These are phyloP conservation scores for Elephas maximus DNA, from an alignment of 2,113 vertebrate genomes.

Conservation along the genomic window DNA sequence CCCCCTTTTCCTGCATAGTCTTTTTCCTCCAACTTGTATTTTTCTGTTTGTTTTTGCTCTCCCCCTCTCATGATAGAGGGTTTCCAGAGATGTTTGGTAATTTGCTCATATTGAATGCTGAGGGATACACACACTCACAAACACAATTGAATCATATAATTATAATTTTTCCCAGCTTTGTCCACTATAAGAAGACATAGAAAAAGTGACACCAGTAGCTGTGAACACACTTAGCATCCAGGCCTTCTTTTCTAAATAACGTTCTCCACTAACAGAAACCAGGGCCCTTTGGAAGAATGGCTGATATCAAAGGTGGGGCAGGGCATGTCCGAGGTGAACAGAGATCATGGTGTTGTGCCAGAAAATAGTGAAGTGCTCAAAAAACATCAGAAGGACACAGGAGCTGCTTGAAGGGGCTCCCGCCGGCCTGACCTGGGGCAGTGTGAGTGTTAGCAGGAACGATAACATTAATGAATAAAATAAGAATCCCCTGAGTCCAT, in stretches of 20 bases:
- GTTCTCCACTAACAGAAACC: too few relatives aligned
- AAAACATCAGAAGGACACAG: not conserved
- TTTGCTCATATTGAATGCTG: slow-evolving; percentile 7
- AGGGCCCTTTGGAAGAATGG: not conserved
- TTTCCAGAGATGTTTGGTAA: not conserved
- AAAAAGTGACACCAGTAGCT: not conserved
- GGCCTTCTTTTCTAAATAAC: not conserved
- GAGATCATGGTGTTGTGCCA: not conserved
- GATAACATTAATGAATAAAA: not conserved
- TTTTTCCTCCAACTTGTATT: not conserved
- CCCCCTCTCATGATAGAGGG: not conserved
- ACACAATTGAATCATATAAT: not conserved
- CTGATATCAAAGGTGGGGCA: not conserved
- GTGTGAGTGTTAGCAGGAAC: not conserved
- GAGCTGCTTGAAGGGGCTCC: not conserved
- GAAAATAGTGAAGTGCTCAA: not conserved
- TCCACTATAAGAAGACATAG: not conserved
- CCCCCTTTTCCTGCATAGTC: not conserved
- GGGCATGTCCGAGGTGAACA: not conserved
- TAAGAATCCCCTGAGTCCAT: not conserved
- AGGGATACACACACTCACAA: not conserved
- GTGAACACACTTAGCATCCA: not conserved
- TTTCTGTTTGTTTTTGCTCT: slow-evolving; percentile 34
- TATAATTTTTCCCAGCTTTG: not conserved
- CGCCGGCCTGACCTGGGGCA: too few relatives aligned